These are phyloP conservation scores for Callyntrura guangdongensis DNA, from an alignment of 2,888 invertebrate species.

Conservation along the genomic window DNA sequence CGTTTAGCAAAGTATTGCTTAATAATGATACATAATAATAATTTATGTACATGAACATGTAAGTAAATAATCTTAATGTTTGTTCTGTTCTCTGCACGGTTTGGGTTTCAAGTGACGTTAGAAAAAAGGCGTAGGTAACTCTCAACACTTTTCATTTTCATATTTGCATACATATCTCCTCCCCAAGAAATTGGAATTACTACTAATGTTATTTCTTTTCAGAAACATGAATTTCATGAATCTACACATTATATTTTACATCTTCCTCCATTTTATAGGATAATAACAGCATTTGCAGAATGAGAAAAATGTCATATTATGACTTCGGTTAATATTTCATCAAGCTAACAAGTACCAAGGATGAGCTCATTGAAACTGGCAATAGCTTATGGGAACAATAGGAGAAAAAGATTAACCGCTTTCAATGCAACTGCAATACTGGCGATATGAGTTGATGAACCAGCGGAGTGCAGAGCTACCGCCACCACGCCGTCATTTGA, in stretches of 20 bases:
- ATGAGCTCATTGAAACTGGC: neutral
- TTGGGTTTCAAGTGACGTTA: neutral
- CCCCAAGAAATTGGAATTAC: no score
- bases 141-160: neutral
- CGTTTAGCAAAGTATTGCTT: slow-evolving; percentile 28
- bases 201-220: no score
- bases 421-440: neutral
- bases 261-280: no score
- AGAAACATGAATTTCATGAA: no score
- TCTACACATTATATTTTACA: no score
- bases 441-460: no score
- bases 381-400: neutral
- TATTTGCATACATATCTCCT: slow-evolving; percentile 6
- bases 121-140: slow-evolving; percentile 4
- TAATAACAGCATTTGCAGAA: neutral
- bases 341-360: neutral
- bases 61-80: slow-evolving; percentile 22
- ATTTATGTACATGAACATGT: neutral
- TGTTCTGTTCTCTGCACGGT: neutral
- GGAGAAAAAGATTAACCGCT: neutral
- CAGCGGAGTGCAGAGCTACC: neutral
- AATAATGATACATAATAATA: neutral
- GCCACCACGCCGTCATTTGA: neutral
- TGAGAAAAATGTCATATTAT: slow-evolving; percentile 7
- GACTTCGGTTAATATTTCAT: neutral